These are phyloP conservation scores for Nemoura dubitans DNA, from an alignment of 2,888 invertebrate species.

Conservation along the genomic window DNA sequence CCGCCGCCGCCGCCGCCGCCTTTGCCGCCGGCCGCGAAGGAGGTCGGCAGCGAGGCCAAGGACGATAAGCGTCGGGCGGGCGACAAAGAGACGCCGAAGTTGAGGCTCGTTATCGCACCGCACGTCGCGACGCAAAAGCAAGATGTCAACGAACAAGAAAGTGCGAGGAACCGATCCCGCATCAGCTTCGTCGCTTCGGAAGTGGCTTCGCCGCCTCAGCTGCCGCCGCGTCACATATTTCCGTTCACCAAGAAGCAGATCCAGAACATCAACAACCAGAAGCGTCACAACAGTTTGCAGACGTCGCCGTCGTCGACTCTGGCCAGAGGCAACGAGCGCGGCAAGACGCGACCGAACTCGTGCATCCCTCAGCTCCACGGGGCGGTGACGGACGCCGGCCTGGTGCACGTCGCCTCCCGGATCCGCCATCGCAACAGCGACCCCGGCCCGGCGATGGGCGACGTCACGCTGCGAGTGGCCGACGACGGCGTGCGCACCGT, in stretches of 20 bases:
- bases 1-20: conserved; percentile 64
- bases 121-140: not conserved
- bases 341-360: conserved; percentile 50
- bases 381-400: not conserved
- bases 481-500: conserved; percentile 28
- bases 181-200: not conserved
- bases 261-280: conserved; percentile 52
- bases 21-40: conserved; percentile 51
- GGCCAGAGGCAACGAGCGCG: conserved; percentile 44
- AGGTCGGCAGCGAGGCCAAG: not conserved
- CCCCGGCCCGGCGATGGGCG: conserved; percentile 41
- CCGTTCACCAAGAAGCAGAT: conserved; percentile 54
- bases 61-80: not conserved
- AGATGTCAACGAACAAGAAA: not conserved
- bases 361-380: conserved; percentile 47
- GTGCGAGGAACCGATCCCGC: not conserved
- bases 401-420: not conserved
- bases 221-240: conserved; percentile 54
- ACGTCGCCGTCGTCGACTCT: conserved; percentile 22
- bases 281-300: conserved; percentile 29
- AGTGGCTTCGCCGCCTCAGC: conserved; percentile 44
- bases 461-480: conserved; percentile 38
- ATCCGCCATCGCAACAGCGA: conserved; percentile 50
- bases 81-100: conserved; percentile 24
- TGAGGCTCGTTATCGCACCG: not conserved